Conservation (phyloP, 1,140 invertebrate genomes). For the Paracyclopina nana region DNA sequence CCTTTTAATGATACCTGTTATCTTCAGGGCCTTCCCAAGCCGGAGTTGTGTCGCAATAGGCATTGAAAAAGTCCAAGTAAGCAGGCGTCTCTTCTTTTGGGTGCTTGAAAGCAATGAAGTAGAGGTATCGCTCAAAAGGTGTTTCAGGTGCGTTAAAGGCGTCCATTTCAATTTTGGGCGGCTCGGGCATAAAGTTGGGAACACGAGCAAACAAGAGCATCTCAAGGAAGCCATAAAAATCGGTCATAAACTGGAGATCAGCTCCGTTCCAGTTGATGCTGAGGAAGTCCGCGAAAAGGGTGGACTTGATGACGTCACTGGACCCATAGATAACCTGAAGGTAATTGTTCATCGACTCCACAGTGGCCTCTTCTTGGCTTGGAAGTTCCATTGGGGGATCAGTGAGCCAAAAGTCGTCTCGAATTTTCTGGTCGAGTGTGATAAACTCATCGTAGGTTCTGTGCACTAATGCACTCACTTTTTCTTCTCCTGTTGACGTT, state of each 20-base stretch:
- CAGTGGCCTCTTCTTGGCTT: not conserved
- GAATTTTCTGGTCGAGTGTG: constrained; percentile 1
- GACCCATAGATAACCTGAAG: not conserved
- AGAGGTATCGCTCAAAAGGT: constrained; percentile 11
- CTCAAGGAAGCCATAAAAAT: not conserved
- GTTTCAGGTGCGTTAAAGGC: constrained; percentile 5
- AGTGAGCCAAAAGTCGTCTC: not conserved
- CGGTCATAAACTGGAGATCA: constrained; percentile 7
- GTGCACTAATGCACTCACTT: not conserved
- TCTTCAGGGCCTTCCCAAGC: not conserved
- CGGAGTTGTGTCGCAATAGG: not conserved
- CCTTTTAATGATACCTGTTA: too few relatives aligned
- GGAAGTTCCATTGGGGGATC: not conserved
- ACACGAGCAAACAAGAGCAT: not conserved
- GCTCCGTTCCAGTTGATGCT: constrained; percentile 9
- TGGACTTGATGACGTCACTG: not conserved
- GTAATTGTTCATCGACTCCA: not conserved
- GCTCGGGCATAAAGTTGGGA: constrained; percentile 9
- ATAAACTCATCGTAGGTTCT: constrained; percentile 5
- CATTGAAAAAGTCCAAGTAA: constrained; percentile 6
- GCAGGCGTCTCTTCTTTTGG: not conserved
- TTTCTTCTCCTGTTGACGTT: not conserved
- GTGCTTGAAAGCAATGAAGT: constrained; percentile 7
- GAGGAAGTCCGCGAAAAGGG: constrained; percentile 1
- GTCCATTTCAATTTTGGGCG: constrained; percentile 1